Percentiles rank a stretch among this genome's conserved stretches.
These are phyloP conservation scores for Drosophila mayri DNA, from an alignment of 1,140 invertebrate genomes.

Conservation along the genomic window DNA sequence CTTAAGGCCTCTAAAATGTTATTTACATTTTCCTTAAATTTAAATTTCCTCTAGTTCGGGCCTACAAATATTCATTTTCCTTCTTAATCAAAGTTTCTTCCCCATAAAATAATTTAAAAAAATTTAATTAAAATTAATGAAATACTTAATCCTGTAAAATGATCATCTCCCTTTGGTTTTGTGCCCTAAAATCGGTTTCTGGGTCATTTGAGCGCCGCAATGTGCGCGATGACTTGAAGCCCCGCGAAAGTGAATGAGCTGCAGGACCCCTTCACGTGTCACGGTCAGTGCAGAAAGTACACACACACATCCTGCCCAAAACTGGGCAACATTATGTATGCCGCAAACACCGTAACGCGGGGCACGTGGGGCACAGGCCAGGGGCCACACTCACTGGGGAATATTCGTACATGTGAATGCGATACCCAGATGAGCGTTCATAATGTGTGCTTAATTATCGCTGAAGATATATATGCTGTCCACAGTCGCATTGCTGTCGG, in stretches of 20 bases:
- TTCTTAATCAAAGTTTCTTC: too few species aligned
- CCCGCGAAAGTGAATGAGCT: constrained; percentile 20
- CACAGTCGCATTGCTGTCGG: not conserved
- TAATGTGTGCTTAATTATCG: constrained; percentile 54
- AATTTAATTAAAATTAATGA: not conserved
- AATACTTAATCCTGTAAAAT: too few species aligned
- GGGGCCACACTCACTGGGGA: not conserved
- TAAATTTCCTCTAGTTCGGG: not conserved
- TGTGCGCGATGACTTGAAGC: not conserved
- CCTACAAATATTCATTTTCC: not conserved
- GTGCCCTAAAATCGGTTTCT: constrained; percentile 2
- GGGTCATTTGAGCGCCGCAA: constrained; percentile 14
- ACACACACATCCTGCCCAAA: constrained; percentile 1
- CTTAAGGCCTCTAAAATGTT: not conserved
- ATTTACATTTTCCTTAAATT: not conserved
- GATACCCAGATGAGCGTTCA: constrained; percentile 38
- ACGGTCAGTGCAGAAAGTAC: constrained; percentile 21
- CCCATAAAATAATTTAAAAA: not conserved
- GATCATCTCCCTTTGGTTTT: not conserved
- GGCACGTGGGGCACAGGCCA: not conserved
- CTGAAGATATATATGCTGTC: constrained; percentile 26
- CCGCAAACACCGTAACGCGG: not conserved
- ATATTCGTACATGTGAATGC: constrained; percentile 12
- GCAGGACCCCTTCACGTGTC: constrained; percentile 16
- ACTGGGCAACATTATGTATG: constrained; percentile 1